Evolutionary conservation across 2,797 vertebrate genomes (phyloP).

Genomic region (Myoxocephalus aenaeus): DNA sequence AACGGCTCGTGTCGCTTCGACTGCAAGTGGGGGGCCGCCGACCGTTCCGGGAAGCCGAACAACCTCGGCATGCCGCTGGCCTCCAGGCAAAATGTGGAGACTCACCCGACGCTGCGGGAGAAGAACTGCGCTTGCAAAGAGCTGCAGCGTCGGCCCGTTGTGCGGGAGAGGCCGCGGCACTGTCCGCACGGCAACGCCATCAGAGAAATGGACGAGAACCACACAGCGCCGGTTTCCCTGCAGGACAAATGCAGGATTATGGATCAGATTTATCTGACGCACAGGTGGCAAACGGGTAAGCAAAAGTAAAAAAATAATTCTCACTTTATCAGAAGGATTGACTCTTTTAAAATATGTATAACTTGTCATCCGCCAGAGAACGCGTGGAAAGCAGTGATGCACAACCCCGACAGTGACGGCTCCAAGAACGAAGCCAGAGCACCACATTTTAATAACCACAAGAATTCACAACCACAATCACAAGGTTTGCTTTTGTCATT

Average conservation of each 20-base stretch:
- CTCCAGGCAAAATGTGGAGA: slow-evolving; percentile 63
- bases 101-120: slow-evolving; percentile 59
- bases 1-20: slow-evolving; percentile 47
- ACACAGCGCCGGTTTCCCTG: not conserved
- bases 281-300: slow-evolving; percentile 67
- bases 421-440: slow-evolving; percentile 63
- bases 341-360: too few relatives aligned
- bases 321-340: not conserved
- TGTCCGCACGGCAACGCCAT: slow-evolving; percentile 60
- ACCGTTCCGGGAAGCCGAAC: slow-evolving; percentile 10
- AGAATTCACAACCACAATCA: slow-evolving; percentile 69
- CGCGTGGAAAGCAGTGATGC: slow-evolving; percentile 49
- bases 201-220: slow-evolving; percentile 70
- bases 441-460: slow-evolving; percentile 70
- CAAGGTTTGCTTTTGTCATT: slow-evolving; percentile 65
- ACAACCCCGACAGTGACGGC: slow-evolving; percentile 36
- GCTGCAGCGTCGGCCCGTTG: slow-evolving; percentile 31
- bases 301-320: fast-evolving
- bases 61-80: slow-evolving; percentile 50
- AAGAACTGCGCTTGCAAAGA: slow-evolving; percentile 66
- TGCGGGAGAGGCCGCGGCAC: slow-evolving; percentile 44
- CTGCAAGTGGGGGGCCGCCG: slow-evolving; percentile 31
- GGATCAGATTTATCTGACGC: slow-evolving; percentile 52
- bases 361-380: slow-evolving; percentile 59
- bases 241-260: slow-evolving; percentile 58